Evolutionary conservation across 2,888 invertebrate genomes (phyloP).

Genomic region (Mesorhabditis belari): DNA sequence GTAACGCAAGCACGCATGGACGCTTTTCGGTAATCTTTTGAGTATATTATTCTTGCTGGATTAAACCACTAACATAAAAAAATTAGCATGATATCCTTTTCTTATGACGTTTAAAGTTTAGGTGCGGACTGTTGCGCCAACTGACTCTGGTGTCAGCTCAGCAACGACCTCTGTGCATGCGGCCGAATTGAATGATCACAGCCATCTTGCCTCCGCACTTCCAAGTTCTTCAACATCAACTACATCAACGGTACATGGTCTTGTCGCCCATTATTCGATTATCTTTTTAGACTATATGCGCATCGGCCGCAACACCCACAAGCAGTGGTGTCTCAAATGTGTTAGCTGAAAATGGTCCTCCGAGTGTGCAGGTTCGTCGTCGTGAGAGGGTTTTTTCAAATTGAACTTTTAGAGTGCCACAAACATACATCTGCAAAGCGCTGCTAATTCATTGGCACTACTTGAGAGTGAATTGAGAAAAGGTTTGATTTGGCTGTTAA

Average conservation of each 20-base stretch:
- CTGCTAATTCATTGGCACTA: too few species aligned
- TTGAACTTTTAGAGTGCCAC: not conserved
- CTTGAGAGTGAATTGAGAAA: not conserved
- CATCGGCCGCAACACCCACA: too few species aligned
- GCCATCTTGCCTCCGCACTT: too few species aligned
- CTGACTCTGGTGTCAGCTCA: not conserved
- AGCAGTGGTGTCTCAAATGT: too few species aligned
- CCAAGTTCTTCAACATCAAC: too few species aligned
- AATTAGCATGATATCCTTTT: not conserved
- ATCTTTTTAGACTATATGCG: too few species aligned
- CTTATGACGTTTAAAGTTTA: not conserved
- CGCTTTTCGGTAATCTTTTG: conserved; percentile 18
- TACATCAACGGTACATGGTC: too few species aligned
- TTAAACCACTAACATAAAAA: not conserved
- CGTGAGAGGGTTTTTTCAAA: not conserved
- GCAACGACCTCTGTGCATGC: not conserved
- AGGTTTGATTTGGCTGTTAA: too few species aligned
- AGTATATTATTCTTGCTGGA: not conserved
- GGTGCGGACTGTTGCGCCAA: not conserved
- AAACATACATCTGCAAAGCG: too few species aligned
- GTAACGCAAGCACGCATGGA: conserved; percentile 14
- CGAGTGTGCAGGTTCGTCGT: too few species aligned
- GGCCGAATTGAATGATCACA: not conserved
- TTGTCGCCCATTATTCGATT: too few species aligned
- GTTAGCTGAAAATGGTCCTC: too few species aligned